phyloP scores from a whole-genome alignment of 2,888 invertebrate species.

The Gnatocerus cornutus region DNA sequence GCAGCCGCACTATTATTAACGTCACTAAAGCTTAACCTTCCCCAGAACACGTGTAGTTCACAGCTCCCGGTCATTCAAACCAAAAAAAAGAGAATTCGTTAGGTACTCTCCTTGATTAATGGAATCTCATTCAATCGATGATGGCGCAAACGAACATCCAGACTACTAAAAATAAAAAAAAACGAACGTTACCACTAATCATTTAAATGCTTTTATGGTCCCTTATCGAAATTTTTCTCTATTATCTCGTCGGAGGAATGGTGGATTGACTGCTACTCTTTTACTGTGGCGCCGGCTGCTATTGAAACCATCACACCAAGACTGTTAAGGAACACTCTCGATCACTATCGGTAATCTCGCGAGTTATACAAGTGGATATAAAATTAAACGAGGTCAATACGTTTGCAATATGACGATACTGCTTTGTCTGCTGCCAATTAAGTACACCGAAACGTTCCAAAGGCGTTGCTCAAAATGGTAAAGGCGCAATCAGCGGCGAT shows the following conservation, averaged over 20 bases:
- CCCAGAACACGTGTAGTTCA: conserved; percentile 50
- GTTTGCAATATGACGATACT: conserved; percentile 41
- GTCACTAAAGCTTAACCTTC: conserved; percentile 52
- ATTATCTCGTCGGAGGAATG: conserved; percentile 41
- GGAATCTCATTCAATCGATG: conserved; percentile 41
- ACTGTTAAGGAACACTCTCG: conserved; percentile 50
- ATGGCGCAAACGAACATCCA: conserved; percentile 38
- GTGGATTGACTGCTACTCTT: conserved; percentile 39
- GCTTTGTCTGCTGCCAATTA: conserved; percentile 28
- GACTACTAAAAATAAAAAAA: conserved; percentile 44
- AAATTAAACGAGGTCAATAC: conserved; percentile 51
- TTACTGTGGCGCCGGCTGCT: conserved; percentile 52
- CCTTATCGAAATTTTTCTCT: conserved; percentile 36
- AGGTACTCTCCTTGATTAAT: conserved; percentile 42
- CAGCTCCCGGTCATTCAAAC: conserved; percentile 32
- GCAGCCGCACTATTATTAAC: conserved; percentile 56
- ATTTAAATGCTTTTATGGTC: conserved; percentile 45
- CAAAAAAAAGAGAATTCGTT: conserved; percentile 37
- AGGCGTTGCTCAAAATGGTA: conserved; percentile 20
- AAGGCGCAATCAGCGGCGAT: conserved; percentile 20
- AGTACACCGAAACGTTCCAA: conserved; percentile 32
- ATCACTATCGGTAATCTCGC: conserved; percentile 50
- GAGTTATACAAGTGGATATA: conserved; percentile 49
- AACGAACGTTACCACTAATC: conserved; percentile 37
- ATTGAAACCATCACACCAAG: conserved; percentile 53